Percentiles rank a stretch among this genome's conserved stretches.
These are phyloP conservation scores for Campopleginae sp. DNA, from an alignment of 2,888 invertebrate genomes.

Conservation along the genomic window DNA sequence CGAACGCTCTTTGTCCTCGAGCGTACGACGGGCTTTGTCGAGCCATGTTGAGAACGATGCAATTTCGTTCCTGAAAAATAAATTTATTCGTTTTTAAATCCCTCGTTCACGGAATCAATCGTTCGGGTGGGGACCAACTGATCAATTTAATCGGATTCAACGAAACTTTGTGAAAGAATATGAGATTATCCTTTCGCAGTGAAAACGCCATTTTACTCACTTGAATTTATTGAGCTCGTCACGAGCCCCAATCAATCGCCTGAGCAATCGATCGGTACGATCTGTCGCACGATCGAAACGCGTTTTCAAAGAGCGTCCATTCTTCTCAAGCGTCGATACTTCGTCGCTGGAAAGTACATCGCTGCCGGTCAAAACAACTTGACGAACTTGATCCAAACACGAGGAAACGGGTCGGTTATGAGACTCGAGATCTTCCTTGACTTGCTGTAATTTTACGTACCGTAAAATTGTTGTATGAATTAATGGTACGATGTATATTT, in stretches of 20 bases:
- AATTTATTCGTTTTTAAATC: neutral
- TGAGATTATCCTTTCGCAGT: neutral
- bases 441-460: constrained; percentile 86
- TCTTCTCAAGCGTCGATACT: constrained; percentile 94
- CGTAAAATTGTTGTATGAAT: neutral
- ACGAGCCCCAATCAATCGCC: constrained; percentile 91
- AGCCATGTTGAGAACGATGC: constrained; percentile 94
- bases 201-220: constrained; percentile 79
- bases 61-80: constrained; percentile 88
- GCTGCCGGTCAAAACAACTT: constrained; percentile 94
- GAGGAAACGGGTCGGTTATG: constrained; percentile 93
- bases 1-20: constrained; percentile 94
- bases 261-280: constrained; percentile 91
- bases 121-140: neutral
- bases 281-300: constrained; percentile 93
- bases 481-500: neutral
- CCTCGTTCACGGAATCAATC: neutral
- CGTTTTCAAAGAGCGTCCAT: constrained; percentile 92
- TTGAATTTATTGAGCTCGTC: constrained; percentile 95
- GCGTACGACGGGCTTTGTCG: constrained; percentile 90
- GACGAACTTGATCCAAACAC: constrained; percentile 95
- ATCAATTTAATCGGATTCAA: neutral
- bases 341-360: constrained; percentile 97
- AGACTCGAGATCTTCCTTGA: constrained; percentile 95
- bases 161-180: neutral